A percentile compares a stretch with the other conserved stretches of the same genome.
phyloP scores from a whole-genome alignment of 2,797 vertebrate species.

The Arctocebus calabarensis region DNA sequence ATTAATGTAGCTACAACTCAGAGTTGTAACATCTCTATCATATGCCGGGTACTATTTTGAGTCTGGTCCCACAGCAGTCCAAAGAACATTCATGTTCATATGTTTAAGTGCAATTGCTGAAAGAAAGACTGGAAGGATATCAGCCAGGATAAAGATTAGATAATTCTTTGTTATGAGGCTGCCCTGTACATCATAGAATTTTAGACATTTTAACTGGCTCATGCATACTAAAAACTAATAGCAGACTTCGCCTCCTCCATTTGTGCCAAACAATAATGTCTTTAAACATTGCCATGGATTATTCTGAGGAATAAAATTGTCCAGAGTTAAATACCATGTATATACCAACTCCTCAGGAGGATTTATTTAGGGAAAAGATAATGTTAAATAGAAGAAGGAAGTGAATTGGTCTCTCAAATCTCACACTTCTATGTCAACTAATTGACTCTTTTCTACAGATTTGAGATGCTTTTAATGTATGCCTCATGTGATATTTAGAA shows the following conservation, averaged over 20 bases:
- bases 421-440: not conserved
- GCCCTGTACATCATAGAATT: fast-evolving
- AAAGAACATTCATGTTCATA: not conserved
- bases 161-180: not conserved
- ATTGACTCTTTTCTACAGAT: not conserved
- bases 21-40: not conserved
- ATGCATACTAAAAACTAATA: not conserved
- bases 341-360: not conserved
- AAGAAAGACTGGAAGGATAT: not conserved
- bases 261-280: not conserved
- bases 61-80: not conserved
- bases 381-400: not conserved
- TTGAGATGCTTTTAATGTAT: not conserved
- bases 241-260: too few relatives aligned
- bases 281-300: not conserved
- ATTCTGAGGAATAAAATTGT: not conserved
- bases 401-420: not conserved
- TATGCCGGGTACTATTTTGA: not conserved
- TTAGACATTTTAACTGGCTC: not conserved
- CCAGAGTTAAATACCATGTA: not conserved
- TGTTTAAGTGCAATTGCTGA: not conserved
- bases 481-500: not conserved
- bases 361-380: not conserved
- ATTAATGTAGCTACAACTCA: not conserved
- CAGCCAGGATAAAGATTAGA: not conserved